These are phyloP conservation scores for Callopanchax toddi DNA, from an alignment of 2,113 vertebrate genomes.

Conservation along the genomic window DNA sequence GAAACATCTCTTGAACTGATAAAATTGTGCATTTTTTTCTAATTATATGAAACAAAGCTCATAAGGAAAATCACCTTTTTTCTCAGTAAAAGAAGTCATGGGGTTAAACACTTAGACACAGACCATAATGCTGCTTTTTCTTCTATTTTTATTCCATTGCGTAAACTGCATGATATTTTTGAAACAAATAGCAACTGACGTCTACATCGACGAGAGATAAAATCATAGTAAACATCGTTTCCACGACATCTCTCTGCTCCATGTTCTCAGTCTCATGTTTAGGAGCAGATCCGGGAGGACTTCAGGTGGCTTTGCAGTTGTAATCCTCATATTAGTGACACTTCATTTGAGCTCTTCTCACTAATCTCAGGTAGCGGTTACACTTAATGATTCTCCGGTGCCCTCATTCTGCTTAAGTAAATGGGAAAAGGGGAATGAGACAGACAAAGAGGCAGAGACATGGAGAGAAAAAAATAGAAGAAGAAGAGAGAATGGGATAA, in stretches of 20 bases:
- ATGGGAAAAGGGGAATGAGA: conserved; percentile 71
- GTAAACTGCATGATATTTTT: background rate
- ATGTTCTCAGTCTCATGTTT: conserved; percentile 43
- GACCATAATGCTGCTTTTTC: background rate
- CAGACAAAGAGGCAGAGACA: conserved; percentile 68
- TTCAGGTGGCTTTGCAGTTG: conserved; percentile 80
- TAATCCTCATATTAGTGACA: conserved; percentile 85
- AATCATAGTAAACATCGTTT: conserved; percentile 31
- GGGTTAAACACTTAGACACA: no score
- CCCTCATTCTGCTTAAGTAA: conserved; percentile 77
- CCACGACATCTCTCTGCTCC: conserved; percentile 1
- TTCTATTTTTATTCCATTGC: background rate
- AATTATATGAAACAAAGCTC: no score
- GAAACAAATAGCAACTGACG: conserved; percentile 15
- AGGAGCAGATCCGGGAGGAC: conserved; percentile 58
- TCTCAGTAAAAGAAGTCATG: no score
- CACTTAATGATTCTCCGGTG: conserved; percentile 80
- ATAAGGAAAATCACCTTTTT: no score
- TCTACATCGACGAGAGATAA: conserved; percentile 16
- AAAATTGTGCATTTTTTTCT: no score
- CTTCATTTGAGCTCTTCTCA: conserved; percentile 79
- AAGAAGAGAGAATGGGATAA: conserved; percentile 11
- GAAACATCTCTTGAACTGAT: no score
- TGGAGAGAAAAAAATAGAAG: background rate
- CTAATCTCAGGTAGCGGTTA: conserved; percentile 83